Base-by-base conservation (phyloP, 2,797 vertebrate genomes). In the Anniella stebbinsi region DNA sequence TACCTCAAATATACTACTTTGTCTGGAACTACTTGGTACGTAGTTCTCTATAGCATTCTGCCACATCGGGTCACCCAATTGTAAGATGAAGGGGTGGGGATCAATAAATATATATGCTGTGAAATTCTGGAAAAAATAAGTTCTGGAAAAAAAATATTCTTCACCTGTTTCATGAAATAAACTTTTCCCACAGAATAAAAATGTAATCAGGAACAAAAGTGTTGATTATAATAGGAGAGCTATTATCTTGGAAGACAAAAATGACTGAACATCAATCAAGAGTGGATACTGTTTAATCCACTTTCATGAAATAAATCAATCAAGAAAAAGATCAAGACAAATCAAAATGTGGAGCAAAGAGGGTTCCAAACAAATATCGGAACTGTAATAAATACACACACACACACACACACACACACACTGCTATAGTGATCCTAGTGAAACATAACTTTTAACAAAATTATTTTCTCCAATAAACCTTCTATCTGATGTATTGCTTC, bases 121-220 rank as follows among this genome's bases (percentile, higher is more conserved):
- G 33, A 60, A 78, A 67, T 76, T n/a, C n/a, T n/a, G n/a, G n/a
- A 51, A 15, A 33, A 66, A 69, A 80, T 67, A 1, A 17, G n/a
- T 48, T 78, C 33, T 51, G 41, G 41, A 87, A 86, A 13, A 45
- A 80, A 51, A 2, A 3, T 13, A 21, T 33, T 60, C 33, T 7
- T 76, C 25, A n/a, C 13, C 41, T 30, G 12, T 54, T 77, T 18
- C 12, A 23, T 8, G 66, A 78, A 54, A 78, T 78, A 85, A 89
- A 84, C 11, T 84, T 89, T 84, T 54, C 51, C 30, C 45, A 57
- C 12, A 30, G 45, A 54, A 69, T 67, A 85, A 70, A 80, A 84
- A 85, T 89, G n/a, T 63, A 84, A 77, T 89, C 48, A 85, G 45
- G 28, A 63, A 70, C n/a, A 57, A 89, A 89, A 70, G 17, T 70